Base-by-base conservation (phyloP, 2,797 vertebrate genomes). In the Galago senegalensis region DNA sequence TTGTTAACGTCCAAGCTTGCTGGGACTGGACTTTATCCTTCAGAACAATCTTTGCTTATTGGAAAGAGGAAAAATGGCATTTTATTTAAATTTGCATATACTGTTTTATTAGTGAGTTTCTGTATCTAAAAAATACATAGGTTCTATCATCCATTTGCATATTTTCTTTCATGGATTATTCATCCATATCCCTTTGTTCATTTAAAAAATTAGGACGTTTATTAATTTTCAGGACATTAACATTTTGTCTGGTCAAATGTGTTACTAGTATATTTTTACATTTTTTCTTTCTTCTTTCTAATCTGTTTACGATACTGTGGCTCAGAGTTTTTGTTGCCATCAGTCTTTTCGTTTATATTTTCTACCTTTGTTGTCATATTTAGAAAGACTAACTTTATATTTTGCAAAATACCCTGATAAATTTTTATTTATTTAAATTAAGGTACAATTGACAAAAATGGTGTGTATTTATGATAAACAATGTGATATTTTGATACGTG, bases 241-340 rank as follows among this genome's bases (percentile, higher is more conserved):
- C 61, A 79, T 67, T 69, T 93, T 90, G 49, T 46, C 60, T 75
- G 25, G 73, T 84, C 27, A 13, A 72, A 60, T 82, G 14, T 85
- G 11, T 67, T 73, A 43, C 29, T 49, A 27, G 13, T 43, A n/a
- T 31, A 43, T 60, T 72, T 82, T 46, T 18, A 2, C 58, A 89
- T 16, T 67, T 91, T 87, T 70, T 8, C 14, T 75, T 92, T 96
- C 84, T 25, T 29, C 31, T 94, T 88, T 91, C 58, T 72, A 88
- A 77, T 82, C 93, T 75, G 70, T 87, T 93, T 87, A 43, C 67
- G 69, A 61, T 80, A 40, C 17, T 20, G 11, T 49, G 25, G 14
- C 58, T 43, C 0, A 20, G 9, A 20, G 18, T 97, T 93, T 87
- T 86, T 10, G 58, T 86, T 75, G 27, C 34, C 56, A 21, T 65